Percentiles rank a stretch among this genome's conserved stretches.
phyloP scores from a whole-genome alignment of 2,113 vertebrate species.

The Agapornis roseicollis region DNA sequence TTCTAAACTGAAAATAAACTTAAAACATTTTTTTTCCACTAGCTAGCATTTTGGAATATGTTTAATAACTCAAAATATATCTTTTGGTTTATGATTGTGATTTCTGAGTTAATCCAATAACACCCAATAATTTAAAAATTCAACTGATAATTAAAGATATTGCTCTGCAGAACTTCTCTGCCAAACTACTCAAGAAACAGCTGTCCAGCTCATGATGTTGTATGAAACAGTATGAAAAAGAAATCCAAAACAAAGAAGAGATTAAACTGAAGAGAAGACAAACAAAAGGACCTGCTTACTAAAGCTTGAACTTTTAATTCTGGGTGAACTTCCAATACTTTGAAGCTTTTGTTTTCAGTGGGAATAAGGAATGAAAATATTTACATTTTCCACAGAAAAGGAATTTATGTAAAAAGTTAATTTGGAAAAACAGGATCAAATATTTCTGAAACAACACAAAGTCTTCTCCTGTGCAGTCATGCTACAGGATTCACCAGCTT shows the following conservation, averaged over 20 bases:
- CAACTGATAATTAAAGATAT: not conserved
- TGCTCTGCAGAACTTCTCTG: not conserved
- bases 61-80: not conserved
- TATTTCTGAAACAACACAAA: not conserved
- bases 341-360: not conserved
- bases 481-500: not conserved
- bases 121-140: not conserved
- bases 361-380: not conserved
- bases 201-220: not conserved
- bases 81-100: not conserved
- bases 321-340: not conserved
- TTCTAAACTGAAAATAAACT: not conserved
- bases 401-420: not conserved
- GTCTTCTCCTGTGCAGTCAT: rapidly evolving
- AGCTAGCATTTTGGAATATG: not conserved
- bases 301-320: not conserved
- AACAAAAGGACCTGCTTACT: not conserved
- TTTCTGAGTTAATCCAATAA: not conserved
- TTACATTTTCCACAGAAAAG: not conserved
- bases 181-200: not conserved
- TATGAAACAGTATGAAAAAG: not conserved
- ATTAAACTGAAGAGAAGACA: not conserved
- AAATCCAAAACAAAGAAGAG: not conserved
- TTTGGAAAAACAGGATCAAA: not conserved
- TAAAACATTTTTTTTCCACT: rapidly evolving